Base-by-base conservation (phyloP, 2,888 invertebrate genomes). In the Sinotaia quadrata region DNA sequence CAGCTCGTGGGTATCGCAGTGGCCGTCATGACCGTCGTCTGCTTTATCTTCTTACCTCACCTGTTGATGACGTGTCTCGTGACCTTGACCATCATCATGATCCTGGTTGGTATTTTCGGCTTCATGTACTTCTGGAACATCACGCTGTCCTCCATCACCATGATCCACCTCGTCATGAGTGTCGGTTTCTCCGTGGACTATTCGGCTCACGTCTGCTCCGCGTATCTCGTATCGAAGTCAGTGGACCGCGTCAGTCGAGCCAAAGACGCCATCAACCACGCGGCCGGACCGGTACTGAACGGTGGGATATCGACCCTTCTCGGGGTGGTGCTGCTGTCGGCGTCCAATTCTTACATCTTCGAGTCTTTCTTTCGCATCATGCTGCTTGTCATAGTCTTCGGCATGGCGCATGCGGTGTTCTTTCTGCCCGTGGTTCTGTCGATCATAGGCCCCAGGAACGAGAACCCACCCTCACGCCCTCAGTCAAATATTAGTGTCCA, bases 161-260 rank as follows among this genome's bases (percentile, higher is more conserved):
- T 83, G 79, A 81, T 85, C n/a, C 82, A 83, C 65, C 68, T 84
- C 4, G 78, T 85, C 27, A 83, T 85, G 78, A 81, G 81, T 37
- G 79, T 85, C 8, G 85, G 84, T 1, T 84, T 85, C 73, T 81
- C 83, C 29, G 83, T 84, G 8, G 85, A 84, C 67, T 82, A 78
- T 67, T 77, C 57, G 7, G 78, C 79, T 4, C 81, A 83, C 67
- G 77, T 83, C 4, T 79, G 79, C 34, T 74, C 81, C 52, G 81
- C 76, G 2, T 83, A 74, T 65, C 75, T 81, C 58, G 58, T 72
- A 10, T 69, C 74, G 12, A 49, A 74, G 0, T 57, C 68, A 7
- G 29, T 21, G 27, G 62, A 61, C 21, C 58, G 77, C 36, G 51
- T 75, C 2, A 74, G 63, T 0, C 59, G 73, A 4, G 76, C 77